Percentiles rank a stretch among this genome's conserved stretches.
These are phyloP conservation scores for Adoxophyes honmai DNA, from an alignment of 1,140 invertebrate genomes.

Conservation along the genomic window DNA sequence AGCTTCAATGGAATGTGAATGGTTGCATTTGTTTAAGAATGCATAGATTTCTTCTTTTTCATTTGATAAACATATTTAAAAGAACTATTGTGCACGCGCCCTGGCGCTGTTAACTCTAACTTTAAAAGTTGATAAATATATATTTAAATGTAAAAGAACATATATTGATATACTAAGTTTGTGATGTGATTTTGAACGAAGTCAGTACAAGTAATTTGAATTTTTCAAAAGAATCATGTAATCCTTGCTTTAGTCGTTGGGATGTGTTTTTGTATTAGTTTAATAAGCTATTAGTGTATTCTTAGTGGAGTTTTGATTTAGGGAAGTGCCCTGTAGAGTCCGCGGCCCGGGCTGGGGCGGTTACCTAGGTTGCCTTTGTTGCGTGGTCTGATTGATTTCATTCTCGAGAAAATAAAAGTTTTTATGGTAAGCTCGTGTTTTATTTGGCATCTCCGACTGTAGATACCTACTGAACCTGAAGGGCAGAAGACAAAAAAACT, in stretches of 20 bases:
- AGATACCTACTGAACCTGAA: conserved; percentile 5
- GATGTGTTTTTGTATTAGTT: conserved; percentile 38
- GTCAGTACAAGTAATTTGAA: conserved; percentile 54
- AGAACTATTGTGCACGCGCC: conserved; percentile 18
- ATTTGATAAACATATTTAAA: conserved; percentile 38
- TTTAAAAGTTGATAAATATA: conserved; percentile 16
- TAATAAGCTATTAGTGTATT: conserved; percentile 30
- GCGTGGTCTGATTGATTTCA: conserved; percentile 49
- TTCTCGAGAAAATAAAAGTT: conserved; percentile 51
- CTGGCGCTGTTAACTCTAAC: conserved; percentile 33
- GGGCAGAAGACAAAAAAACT: too few species aligned
- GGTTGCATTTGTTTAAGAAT: conserved; percentile 71
- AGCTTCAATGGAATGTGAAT: conserved; percentile 42
- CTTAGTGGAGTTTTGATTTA: not conserved
- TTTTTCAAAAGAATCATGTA: conserved; percentile 53
- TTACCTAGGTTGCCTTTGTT: conserved; percentile 50
- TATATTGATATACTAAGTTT: conserved; percentile 34
- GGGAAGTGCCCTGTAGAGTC: conserved; percentile 16
- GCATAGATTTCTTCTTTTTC: conserved; percentile 48
- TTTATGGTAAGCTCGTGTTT: conserved; percentile 36
- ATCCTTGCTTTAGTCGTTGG: conserved; percentile 44
- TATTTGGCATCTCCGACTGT: conserved; percentile 14
- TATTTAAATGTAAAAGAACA: conserved; percentile 15
- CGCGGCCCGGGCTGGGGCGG: conserved; percentile 41
- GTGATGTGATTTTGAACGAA: conserved; percentile 54